Percentiles rank a stretch among this genome's conserved stretches.
Conservation (phyloP, 2,113 vertebrate genomes). For the human region DNA sequence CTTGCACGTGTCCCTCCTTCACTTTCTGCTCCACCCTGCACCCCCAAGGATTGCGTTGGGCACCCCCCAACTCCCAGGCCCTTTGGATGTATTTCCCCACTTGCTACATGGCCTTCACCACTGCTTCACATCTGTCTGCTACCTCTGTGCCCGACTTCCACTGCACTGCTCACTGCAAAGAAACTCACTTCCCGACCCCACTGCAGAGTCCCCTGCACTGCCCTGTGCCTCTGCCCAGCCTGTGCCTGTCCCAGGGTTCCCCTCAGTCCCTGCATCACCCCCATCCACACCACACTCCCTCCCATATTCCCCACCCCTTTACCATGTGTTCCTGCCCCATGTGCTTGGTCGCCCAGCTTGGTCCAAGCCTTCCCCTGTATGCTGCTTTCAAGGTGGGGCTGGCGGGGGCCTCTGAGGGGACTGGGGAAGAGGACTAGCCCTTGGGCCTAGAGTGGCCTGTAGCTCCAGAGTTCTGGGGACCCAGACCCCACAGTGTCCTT, state of each 20-base stretch:
- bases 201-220: neutral
- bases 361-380: neutral
- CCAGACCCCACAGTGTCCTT: neutral
- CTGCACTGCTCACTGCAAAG: neutral
- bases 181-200: neutral
- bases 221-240: neutral
- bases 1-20: neutral
- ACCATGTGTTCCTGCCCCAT: neutral
- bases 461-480: neutral
- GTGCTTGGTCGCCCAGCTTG: fast-evolving
- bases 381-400: neutral
- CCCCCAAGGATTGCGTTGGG: neutral
- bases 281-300: neutral
- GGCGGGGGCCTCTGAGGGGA: neutral
- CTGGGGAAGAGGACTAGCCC: neutral
- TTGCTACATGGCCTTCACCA: neutral
- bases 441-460: neutral
- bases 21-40: neutral
- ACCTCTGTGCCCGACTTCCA: neutral
- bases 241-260: neutral
- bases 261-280: neutral
- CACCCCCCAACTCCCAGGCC: neutral
- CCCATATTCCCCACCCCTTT: neutral
- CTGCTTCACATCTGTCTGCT: neutral
- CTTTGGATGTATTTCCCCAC: neutral